These are phyloP conservation scores for Drosophila nikananu DNA, from an alignment of 1,140 invertebrate species.

Conservation along the genomic window DNA sequence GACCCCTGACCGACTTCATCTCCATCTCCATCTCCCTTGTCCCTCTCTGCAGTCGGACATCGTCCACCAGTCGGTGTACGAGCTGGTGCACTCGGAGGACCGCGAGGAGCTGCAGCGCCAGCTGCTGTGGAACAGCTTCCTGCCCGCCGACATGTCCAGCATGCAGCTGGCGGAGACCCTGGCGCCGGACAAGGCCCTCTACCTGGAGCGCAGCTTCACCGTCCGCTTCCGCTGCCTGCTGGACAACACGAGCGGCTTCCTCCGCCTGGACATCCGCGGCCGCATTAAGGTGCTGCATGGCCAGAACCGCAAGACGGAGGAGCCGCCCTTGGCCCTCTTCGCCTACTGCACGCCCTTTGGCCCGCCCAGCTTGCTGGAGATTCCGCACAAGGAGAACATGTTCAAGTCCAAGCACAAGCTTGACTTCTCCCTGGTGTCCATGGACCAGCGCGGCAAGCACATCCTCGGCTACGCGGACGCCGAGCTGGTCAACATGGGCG, in stretches of 20 bases:
- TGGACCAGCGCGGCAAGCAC: constrained; percentile 98
- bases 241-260: constrained; percentile 99
- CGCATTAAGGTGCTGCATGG: constrained; percentile 98
- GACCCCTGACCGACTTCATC: constrained; percentile 33
- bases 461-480: constrained; percentile 96
- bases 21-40: constrained; percentile 5
- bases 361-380: constrained; percentile 95
- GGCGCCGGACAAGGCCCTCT: constrained; percentile 93
- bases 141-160: constrained; percentile 92
- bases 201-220: constrained; percentile 97
- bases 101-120: constrained; percentile 98
- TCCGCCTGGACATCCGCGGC: constrained; percentile 98
- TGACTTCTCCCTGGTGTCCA: constrained; percentile 97
- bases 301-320: constrained; percentile 97
- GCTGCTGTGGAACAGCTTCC: constrained; percentile 97
- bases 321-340: constrained; percentile 96
- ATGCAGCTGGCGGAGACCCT: constrained; percentile 94
- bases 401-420: constrained; percentile 99
- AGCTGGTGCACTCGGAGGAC: constrained; percentile 99
- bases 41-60: constrained; percentile 95
- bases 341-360: constrained; percentile 99
- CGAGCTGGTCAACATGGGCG: constrained; percentile 96
- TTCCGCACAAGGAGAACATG: constrained; percentile 97
- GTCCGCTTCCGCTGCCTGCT: constrained; percentile 98
- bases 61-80: constrained; percentile 99